Conservation (phyloP, 2,888 invertebrate species). For the Cephus rjabovi region DNA sequence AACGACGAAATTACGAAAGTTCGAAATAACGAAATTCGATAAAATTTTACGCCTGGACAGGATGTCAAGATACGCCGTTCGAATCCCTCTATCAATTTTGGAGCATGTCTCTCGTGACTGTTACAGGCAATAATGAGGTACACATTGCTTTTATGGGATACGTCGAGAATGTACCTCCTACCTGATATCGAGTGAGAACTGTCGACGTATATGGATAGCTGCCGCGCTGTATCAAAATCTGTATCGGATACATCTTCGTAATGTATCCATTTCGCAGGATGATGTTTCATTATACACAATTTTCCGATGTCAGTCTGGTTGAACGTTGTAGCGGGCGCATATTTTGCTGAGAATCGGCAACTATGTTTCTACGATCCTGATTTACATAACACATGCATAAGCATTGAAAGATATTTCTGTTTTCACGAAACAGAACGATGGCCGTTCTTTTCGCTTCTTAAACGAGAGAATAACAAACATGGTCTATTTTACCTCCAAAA, state of each 20-base stretch:
- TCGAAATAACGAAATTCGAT: conserved; percentile 34
- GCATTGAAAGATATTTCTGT: background rate
- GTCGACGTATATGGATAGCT: conserved; percentile 8
- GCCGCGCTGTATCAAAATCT: conserved; percentile 29
- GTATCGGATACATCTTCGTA: conserved; percentile 16
- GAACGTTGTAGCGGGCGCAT: background rate
- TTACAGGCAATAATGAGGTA: conserved; percentile 24
- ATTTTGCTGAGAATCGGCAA: background rate
- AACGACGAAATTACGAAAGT: background rate
- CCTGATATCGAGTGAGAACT: background rate
- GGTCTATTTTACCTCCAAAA: background rate
- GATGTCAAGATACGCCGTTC: background rate
- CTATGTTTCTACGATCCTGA: background rate
- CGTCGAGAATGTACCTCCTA: background rate
- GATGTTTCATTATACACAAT: conserved; percentile 29
- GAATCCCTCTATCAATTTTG: conserved; percentile 19
- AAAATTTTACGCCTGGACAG: conserved; percentile 17
- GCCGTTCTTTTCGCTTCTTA: background rate
- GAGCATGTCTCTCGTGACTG: conserved; percentile 29
- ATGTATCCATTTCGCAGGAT: conserved; percentile 14
- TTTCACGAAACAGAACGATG: background rate
- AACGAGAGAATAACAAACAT: background rate
- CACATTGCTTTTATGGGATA: conserved; percentile 25
- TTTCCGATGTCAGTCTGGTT: background rate
- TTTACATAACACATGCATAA: background rate